Evolutionary conservation across 2,113 vertebrate genomes (phyloP), one percentile per base, ranked within the genome.

Genomic region (Perca schrenkii): DNA sequence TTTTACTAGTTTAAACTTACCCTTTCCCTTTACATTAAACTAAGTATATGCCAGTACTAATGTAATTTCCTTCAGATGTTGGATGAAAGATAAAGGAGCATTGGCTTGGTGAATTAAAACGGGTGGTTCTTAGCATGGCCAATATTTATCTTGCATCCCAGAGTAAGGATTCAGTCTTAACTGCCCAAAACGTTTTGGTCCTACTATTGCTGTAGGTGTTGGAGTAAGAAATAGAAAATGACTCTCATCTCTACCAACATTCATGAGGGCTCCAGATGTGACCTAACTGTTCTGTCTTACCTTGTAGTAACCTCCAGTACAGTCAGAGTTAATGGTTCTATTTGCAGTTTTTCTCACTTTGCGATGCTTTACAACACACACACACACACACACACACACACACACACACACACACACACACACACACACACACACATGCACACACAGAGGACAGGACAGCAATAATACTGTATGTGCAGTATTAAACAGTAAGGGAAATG

Each of bases 401-500:
- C 92, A 95, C 91, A 94, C 57, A 57, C 65, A 60, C 61, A 73
- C 49, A 53, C 34, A 64, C 6, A 93, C 80, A 89, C 91, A 93
- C 95, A 94, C 96, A 96, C 57, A 46, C 91, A 95, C 91, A 94
- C 57, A 56, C 64, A 58, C 61, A 73, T 43, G 47, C 34, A 64
- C 6, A 31, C 36, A 93, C 80, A 89, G 2, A 28, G 28, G 4
- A 34, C 31, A 34, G 4, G 4, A 34, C 31, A 34, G 31, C 31
- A 34, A 34, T 34, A 92, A 90, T 93, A 61, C 31, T 74, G 60
- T 57, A 92, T 94, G 91, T 96, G 94, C 91, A 93, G 94, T 95
- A 95, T 86, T 93, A 95, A 95, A 90, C 95, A 82, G 92, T 52
- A 94, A 95, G 96, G 96, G 96, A 97, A 96, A 96, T 96, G 93